Base-by-base conservation (phyloP, 1,140 invertebrate species). In the Drosophila suzukii region DNA sequence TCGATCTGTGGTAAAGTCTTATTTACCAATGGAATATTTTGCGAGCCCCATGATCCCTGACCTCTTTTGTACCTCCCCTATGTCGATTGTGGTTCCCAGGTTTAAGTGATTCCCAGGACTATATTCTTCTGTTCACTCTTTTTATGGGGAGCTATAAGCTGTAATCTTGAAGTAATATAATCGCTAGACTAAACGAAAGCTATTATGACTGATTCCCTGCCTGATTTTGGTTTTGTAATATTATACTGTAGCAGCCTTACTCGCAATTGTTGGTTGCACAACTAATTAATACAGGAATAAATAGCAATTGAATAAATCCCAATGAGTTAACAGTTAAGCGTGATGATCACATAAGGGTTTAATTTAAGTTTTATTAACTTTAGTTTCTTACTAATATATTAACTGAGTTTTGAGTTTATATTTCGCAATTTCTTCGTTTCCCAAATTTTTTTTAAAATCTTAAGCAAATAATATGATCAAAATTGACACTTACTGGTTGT, bases 1-100 rank as follows among this genome's bases (percentile, higher is more conserved):
- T 65, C 2, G 12, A 6, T 43, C 8, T 54, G 24, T 53, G 59
- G 43, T 50, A 59, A 71, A 44, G 44, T 71, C 60, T 20, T 78
- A 60, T 81, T 81, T 78, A 56, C 53, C 49, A 70, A 68, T 78
- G 78, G 78, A 85, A 85, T 81, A 32, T 81, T 85, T 70, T 32
- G 47, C 6, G n/a, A 55, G 11, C 62, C 47, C 17, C 17, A 10
- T 13, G 39, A 44, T 49, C 32, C 49, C 5, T 56, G 24, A 24
- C 12, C 24, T 39, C 36, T 30, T 24, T 10, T 15, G 54, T 41
- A 13, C 11, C 27, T 49, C 36, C 63, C 44, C 44, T 6, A n/a
- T 2, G 15, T 30, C 5, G 3, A 17, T 13, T 46, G 54, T 36
- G 17, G 6, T 61, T 36, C 32, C 20, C 41, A 47, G 10, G 24